A percentile compares a stretch with the other conserved stretches of the same genome.
Conservation (phyloP, 2,888 invertebrate species). For the Rhagonycha lutea region DNA sequence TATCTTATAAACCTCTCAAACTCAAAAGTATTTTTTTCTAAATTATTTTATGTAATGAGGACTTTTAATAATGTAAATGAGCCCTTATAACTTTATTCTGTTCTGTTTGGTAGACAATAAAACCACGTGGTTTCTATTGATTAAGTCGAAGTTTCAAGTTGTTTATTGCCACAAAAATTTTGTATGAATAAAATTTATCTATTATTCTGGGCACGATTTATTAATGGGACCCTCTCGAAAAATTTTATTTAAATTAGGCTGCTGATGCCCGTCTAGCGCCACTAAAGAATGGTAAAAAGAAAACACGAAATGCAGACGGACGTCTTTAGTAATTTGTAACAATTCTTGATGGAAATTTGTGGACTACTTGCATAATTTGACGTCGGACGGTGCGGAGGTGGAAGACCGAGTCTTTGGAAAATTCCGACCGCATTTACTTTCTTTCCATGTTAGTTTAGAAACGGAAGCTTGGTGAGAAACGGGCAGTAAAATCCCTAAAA, state of each 20-base stretch:
- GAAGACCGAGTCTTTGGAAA: too few species aligned
- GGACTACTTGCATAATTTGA: not conserved
- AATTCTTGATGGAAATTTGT: not conserved
- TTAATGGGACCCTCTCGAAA: not conserved
- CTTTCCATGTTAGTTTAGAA: not conserved
- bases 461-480: not conserved
- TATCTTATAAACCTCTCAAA: constrained; percentile 30
- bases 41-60: not conserved
- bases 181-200: not conserved
- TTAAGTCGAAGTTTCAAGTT: not conserved
- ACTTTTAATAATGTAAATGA: not conserved
- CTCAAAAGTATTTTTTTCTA: not conserved
- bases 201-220: not conserved
- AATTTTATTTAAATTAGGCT: not conserved
- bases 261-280: not conserved
- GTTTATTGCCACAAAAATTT: not conserved
- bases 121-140: not conserved
- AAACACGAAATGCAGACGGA: not conserved
- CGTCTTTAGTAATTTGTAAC: not conserved
- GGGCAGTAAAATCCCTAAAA: not conserved
- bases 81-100: not conserved
- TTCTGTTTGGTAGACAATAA: not conserved
- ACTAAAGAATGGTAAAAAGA: not conserved
- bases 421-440: too few species aligned
- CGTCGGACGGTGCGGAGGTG: too few species aligned